These are phyloP conservation scores for Apis laboriosa DNA, from an alignment of 1,140 invertebrate genomes.

Conservation along the genomic window DNA sequence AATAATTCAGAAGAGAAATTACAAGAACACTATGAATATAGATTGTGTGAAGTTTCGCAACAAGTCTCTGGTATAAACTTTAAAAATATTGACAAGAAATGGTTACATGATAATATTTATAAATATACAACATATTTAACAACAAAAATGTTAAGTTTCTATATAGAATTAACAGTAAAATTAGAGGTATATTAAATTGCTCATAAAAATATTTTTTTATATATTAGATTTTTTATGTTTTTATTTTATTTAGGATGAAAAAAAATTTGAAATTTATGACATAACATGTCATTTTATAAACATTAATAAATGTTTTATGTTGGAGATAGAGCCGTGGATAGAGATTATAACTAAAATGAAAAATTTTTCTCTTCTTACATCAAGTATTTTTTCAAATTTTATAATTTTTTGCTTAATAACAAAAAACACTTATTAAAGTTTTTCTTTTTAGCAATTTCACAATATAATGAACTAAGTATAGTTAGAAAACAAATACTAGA, in stretches of 20 bases:
- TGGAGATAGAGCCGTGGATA: constrained; percentile 59
- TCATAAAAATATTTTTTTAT: neutral
- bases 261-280: constrained; percentile 48
- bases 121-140: constrained; percentile 48
- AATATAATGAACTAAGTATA: constrained; percentile 47
- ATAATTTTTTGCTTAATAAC: neutral
- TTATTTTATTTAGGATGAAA: constrained; percentile 26
- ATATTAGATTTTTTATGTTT: neutral
- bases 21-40: neutral
- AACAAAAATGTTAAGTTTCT: constrained; percentile 46
- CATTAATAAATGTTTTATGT: constrained; percentile 36
- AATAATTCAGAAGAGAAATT: neutral
- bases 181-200: constrained; percentile 38
- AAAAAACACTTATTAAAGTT: neutral
- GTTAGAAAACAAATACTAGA: constrained; percentile 44
- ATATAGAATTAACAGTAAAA: constrained; percentile 47
- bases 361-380: constrained; percentile 64
- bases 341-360: constrained; percentile 43
- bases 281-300: constrained; percentile 56
- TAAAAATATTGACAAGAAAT: constrained; percentile 53
- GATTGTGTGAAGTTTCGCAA: constrained; percentile 32
- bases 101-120: constrained; percentile 48
- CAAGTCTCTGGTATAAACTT: constrained; percentile 54
- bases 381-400: constrained; percentile 44
- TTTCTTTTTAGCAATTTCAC: constrained; percentile 51